Base-by-base conservation (phyloP, 2,797 vertebrate species). In the Austrolebias charrua region DNA sequence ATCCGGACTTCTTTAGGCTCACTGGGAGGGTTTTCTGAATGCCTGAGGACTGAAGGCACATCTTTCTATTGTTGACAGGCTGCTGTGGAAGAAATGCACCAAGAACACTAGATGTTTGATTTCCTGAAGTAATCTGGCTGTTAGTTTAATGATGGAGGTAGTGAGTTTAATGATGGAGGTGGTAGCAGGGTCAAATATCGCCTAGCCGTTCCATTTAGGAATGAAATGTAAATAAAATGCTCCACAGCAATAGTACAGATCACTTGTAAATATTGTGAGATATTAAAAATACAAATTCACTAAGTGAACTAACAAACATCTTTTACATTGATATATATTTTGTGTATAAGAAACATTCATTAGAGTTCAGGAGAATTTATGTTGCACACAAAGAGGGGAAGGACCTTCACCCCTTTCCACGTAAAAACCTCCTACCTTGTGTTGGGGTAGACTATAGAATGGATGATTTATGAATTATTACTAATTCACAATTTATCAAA, bases 281-380 rank as follows among this genome's bases (percentile, higher is more conserved):
- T 55, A 60, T 59, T 63, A 71, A 53, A 55, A 55, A 58, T 8
- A 38, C 8, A 66, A 38, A 62, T 55, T 69, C 31, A 75, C 73
- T 54, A 78, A 79, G 71, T 76, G 58, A 81, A 82, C 69, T 85
- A 84, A 81, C 87, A 82, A 86, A 87, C 84, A 86, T 87, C 85
- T 87, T 90, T 90, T 86, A 24, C 24, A 79, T 68, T 66, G n/a
- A n/a, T 72, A 48, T 81, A 56, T 85, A 80, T 84, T 85, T 83
- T 88, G 66, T 82, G 70, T 81, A 72, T 80, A 58, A 80, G 55
- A 75, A 71, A 74, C 45, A 64, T 71, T 64, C 55, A 49, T 48
- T 57, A 49, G 50, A 71, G 40, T 38, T 38, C 3, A 9, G 35
- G 35, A 38, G 35, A 38, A 38, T 11, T 10, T 2, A 10, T 38